Evolutionary conservation across 2,888 invertebrate species (phyloP), one percentile per base, ranked within the genome.

Genomic region (Penaeus monodon): DNA sequence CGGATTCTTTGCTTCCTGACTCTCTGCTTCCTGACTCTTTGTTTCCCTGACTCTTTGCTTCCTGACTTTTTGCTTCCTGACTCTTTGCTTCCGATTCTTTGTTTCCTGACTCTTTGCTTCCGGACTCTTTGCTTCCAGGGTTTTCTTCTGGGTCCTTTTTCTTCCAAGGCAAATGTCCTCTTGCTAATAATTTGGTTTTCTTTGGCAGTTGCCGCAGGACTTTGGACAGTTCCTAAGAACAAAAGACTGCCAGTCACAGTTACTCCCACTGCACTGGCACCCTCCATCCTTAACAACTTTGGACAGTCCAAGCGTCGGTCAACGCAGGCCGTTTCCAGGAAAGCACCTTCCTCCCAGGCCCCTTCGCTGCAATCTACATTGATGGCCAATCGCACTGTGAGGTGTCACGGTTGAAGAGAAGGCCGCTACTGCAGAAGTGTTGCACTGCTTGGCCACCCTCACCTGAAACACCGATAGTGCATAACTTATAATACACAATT

Each of bases 301-400:
- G 17, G 49, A 84, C 89, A 89, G 79, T 87, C 89, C 44, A 29
- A 74, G 8, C 84, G 70, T 17, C 81, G 88, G 63, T 88, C 88
- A 12, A 79, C 77, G 63, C 85, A 84, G 6, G 49, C 33, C 17
- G 27, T 64, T 57, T 82, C 82, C 4, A n/a, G 33, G 63, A 84
- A 84, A 22, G 84, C 79, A 8, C 84, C 81, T 22, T 29, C 77
- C 10, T 86, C 81, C 85, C 77, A 76, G 27, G 86, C 80, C 8
- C 68, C 78, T n/a, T 84, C 57, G 24, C 74, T 83, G 64, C 91
- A 90, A 12, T 90, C 88, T 22, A 90, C 90, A 79, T 90, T 89
- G 57, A 84, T 83, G 4, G 90, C 89, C n/a, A 81, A 74, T 90
- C 90, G 78, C 91, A 91, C 80, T 85, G 81, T 22, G 85, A 66